Evolutionary conservation across 2,113 vertebrate genomes (phyloP).

Genomic region (Colaptes auratus): DNA sequence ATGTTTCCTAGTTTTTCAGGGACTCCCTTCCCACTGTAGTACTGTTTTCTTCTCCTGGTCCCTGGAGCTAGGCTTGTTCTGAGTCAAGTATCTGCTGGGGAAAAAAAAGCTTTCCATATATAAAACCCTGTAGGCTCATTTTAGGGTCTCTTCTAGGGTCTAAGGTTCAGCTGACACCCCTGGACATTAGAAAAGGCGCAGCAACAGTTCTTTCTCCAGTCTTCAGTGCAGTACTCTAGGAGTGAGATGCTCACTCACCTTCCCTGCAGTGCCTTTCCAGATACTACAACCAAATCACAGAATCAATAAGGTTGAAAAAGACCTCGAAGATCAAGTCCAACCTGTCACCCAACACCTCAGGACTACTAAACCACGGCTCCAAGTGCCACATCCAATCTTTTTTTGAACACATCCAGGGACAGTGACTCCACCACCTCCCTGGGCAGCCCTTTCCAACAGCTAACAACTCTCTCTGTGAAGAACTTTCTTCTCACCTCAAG

Average conservation of each 20-base stretch:
- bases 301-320: too few species aligned
- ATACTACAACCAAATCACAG: background rate
- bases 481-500: too few species aligned
- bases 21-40: background rate
- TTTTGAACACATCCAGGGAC: too few species aligned
- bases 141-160: background rate
- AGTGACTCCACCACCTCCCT: too few species aligned
- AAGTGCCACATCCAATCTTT: too few species aligned
- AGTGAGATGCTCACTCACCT: background rate
- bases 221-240: background rate
- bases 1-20: background rate
- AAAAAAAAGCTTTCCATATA: background rate
- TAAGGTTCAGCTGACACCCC: background rate
- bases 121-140: background rate
- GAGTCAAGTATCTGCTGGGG: background rate
- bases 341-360: too few species aligned
- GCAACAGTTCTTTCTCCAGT: background rate
- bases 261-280: background rate
- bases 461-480: too few species aligned
- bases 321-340: too few species aligned
- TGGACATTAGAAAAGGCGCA: background rate
- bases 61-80: background rate
- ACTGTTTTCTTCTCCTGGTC: background rate
- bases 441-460: too few species aligned
- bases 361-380: too few species aligned